These are phyloP conservation scores for Lycophotia porphyrea DNA, from an alignment of 2,888 invertebrate species.

Conservation along the genomic window DNA sequence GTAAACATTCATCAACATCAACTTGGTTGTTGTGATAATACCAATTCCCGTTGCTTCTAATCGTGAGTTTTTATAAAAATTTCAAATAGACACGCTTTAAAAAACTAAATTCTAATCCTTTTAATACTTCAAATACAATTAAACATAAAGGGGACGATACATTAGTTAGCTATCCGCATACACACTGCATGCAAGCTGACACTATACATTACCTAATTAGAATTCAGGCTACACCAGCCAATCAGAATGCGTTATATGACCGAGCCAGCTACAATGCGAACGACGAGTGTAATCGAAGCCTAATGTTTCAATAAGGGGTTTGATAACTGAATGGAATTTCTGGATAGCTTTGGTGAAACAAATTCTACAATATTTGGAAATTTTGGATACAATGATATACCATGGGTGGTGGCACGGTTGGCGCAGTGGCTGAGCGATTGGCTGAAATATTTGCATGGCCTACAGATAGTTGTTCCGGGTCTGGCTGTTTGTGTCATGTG, in stretches of 20 bases:
- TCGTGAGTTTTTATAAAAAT: not conserved
- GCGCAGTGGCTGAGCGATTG: too few relatives aligned
- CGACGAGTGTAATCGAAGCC: constrained; percentile 33
- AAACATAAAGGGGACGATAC: constrained; percentile 7
- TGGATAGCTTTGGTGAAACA: not conserved
- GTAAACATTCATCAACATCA: not conserved
- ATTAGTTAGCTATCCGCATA: constrained; percentile 42
- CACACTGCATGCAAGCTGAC: constrained; percentile 54
- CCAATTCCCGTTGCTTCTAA: not conserved
- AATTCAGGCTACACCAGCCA: constrained; percentile 52
- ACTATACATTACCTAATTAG: constrained; percentile 59
- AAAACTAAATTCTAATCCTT: not conserved
- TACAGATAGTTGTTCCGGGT: too few relatives aligned
- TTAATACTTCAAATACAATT: constrained; percentile 3
- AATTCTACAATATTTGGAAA: not conserved
- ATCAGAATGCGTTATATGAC: constrained; percentile 50
- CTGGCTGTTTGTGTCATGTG: too few relatives aligned
- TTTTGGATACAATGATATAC: not conserved
- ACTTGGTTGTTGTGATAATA: not conserved
- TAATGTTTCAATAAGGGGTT: constrained; percentile 40
- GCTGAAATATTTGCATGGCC: too few relatives aligned
- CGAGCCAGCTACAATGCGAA: constrained; percentile 26
- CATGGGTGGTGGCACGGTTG: too few relatives aligned
- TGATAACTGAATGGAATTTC: constrained; percentile 18
- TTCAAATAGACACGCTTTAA: not conserved